A percentile compares a stretch with the other conserved stretches of the same genome.
Conservation (phyloP, 2,113 vertebrate genomes). For the Acanthochromis polyacanthus region DNA sequence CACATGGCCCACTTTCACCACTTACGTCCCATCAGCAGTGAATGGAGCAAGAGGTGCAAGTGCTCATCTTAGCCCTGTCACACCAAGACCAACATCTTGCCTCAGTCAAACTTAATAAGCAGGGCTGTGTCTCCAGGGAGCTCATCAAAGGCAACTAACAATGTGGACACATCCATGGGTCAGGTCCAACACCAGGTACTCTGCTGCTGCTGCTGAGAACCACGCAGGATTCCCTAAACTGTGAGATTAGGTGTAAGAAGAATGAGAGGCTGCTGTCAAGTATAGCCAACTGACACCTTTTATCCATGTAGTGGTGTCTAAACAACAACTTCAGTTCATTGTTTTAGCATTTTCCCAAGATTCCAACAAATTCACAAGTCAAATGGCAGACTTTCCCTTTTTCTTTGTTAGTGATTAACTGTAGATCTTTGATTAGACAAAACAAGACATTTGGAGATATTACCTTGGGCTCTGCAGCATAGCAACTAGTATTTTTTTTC, state of each 20-base stretch:
- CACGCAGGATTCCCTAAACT: slow-evolving; percentile 4
- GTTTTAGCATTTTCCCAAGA: too few relatives aligned
- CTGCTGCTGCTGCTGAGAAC: neutral
- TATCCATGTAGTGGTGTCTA: too few relatives aligned
- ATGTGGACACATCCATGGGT: slow-evolving; percentile 28
- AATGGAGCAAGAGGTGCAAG: slow-evolving; percentile 46
- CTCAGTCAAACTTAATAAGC: slow-evolving; percentile 38
- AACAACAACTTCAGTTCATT: neutral
- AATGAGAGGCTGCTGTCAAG: slow-evolving; percentile 5
- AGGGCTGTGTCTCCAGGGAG: slow-evolving; percentile 24
- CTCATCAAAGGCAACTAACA: slow-evolving; percentile 43
- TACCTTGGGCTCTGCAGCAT: too few relatives aligned
- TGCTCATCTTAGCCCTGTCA: slow-evolving; percentile 48
- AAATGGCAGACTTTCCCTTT: too few relatives aligned
- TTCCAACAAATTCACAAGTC: too few relatives aligned
- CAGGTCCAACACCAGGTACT: slow-evolving; percentile 28
- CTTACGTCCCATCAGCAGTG: slow-evolving; percentile 57
- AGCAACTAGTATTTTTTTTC: too few relatives aligned
- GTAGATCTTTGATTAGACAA: too few relatives aligned
- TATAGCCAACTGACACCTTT: neutral
- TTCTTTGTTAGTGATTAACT: too few relatives aligned
- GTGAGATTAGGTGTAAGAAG: neutral
- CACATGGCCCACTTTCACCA: slow-evolving; percentile 65
- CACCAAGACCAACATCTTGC: slow-evolving; percentile 15
- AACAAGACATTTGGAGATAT: too few relatives aligned